These are phyloP conservation scores for Columba livia DNA, from an alignment of 2,113 vertebrate species.

Conservation along the genomic window DNA sequence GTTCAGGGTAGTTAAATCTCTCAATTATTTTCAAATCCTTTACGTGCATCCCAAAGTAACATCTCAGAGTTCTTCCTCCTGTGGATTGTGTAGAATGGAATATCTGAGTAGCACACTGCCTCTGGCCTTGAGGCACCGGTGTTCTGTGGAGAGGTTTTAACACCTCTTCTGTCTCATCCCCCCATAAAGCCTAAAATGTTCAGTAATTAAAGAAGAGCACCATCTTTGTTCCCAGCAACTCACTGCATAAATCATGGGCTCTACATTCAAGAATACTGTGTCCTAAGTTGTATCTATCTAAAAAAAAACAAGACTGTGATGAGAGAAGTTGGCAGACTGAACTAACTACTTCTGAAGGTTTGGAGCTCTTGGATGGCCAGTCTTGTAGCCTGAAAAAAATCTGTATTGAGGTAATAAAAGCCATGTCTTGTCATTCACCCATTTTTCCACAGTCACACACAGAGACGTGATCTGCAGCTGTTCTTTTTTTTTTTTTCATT, in stretches of 20 bases:
- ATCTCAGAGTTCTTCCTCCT: background rate
- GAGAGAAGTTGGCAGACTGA: background rate
- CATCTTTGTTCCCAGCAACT: background rate
- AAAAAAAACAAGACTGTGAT: background rate
- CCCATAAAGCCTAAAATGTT: background rate
- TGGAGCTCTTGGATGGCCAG: background rate
- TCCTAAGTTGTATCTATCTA: background rate
- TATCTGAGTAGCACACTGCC: background rate
- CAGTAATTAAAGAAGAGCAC: background rate
- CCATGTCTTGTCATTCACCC: background rate
- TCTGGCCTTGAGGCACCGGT: background rate
- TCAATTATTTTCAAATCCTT: background rate
- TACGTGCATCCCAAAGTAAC: background rate
- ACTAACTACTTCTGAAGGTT: background rate
- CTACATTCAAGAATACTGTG: background rate
- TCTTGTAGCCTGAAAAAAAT: background rate
- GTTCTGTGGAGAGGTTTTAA: background rate
- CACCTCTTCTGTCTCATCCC: background rate
- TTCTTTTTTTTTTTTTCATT: background rate
- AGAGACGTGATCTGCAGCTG: background rate
- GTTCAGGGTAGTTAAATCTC: background rate
- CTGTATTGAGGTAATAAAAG: background rate
- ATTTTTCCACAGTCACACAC: background rate
- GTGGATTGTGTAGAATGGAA: background rate
- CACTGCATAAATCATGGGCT: background rate